Evolutionary conservation across 2,888 invertebrate genomes (phyloP).

Genomic region (Hemistola chrysoprasaria): DNA sequence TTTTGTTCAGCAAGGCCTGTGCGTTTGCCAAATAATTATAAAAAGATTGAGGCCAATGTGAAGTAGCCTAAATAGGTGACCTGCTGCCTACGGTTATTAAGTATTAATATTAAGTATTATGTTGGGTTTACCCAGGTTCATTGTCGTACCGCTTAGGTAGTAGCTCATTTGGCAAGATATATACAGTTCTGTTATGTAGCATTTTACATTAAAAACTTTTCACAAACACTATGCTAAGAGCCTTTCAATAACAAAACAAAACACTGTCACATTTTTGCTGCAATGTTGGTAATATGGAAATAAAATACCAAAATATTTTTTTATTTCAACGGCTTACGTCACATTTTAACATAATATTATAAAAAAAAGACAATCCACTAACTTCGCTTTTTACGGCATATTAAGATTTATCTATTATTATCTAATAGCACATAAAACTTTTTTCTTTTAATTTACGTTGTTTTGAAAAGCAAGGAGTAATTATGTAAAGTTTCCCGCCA

Average conservation of each 20-base stretch:
- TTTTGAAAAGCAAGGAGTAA: conserved; percentile 6
- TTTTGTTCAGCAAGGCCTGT: too few species aligned
- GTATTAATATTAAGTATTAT: conserved; percentile 7
- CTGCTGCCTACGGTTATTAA: background rate
- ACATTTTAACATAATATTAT: too few species aligned
- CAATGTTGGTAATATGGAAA: too few species aligned
- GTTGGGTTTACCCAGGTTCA: conserved; percentile 58
- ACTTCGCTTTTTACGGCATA: too few species aligned
- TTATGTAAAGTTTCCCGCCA: conserved; percentile 53
- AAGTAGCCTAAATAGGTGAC: background rate
- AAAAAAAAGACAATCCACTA: too few species aligned
- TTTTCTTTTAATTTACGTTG: too few species aligned
- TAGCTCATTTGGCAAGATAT: conserved; percentile 74
- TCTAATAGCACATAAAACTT: too few species aligned
- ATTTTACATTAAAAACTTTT: conserved; percentile 40
- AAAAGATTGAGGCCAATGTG: too few species aligned
- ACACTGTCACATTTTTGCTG: conserved; percentile 12
- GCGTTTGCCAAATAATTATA: too few species aligned
- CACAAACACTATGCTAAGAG: background rate
- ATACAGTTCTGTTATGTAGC: conserved; percentile 75
- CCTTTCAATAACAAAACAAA: background rate
- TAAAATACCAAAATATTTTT: too few species aligned
- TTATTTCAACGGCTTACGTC: too few species aligned
- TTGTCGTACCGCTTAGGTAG: conserved; percentile 72
- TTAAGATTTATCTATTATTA: too few species aligned